Evolutionary conservation across 2,113 vertebrate species (phyloP).

Genomic region (Mirounga angustirostris): DNA sequence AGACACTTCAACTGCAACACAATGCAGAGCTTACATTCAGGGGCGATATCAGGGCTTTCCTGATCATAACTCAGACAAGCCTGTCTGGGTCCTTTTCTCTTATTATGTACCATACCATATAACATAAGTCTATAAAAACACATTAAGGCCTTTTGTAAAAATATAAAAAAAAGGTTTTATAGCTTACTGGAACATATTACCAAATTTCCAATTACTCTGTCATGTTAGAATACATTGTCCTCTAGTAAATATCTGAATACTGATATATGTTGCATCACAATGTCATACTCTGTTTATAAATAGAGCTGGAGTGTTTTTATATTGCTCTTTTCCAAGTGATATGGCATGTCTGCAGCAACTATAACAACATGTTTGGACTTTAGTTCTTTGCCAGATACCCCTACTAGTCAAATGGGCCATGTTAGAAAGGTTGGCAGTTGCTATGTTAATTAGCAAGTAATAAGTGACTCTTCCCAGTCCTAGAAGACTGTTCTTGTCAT

Average conservation of each 20-base stretch:
- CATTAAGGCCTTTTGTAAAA: constrained; percentile 82
- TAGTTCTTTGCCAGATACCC: not conserved
- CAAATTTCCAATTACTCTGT: constrained; percentile 82
- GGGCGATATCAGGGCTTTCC: constrained; percentile 75
- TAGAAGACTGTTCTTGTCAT: constrained; percentile 15
- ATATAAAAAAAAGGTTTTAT: constrained; percentile 76
- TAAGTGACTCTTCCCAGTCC: constrained; percentile 36
- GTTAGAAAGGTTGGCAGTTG: constrained; percentile 56
- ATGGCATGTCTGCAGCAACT: constrained; percentile 57
- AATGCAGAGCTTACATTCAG: constrained; percentile 68
- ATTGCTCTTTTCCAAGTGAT: constrained; percentile 72
- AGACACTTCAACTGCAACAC: constrained; percentile 72
- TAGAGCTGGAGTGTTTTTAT: constrained; percentile 72
- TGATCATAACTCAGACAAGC: constrained; percentile 79
- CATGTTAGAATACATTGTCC: constrained; percentile 83
- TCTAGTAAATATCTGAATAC: constrained; percentile 79
- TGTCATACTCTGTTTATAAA: constrained; percentile 81
- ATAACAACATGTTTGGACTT: constrained; percentile 41
- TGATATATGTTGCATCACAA: constrained; percentile 78
- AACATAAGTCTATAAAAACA: constrained; percentile 80
- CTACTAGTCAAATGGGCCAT: not conserved
- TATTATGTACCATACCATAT: constrained; percentile 75
- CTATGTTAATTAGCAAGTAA: constrained; percentile 41
- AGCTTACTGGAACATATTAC: constrained; percentile 84
- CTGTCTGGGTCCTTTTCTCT: constrained; percentile 81